A percentile compares a stretch with the other conserved stretches of the same genome.
phyloP scores from a whole-genome alignment of 2,113 vertebrate species.

The Hippocampus comes region DNA sequence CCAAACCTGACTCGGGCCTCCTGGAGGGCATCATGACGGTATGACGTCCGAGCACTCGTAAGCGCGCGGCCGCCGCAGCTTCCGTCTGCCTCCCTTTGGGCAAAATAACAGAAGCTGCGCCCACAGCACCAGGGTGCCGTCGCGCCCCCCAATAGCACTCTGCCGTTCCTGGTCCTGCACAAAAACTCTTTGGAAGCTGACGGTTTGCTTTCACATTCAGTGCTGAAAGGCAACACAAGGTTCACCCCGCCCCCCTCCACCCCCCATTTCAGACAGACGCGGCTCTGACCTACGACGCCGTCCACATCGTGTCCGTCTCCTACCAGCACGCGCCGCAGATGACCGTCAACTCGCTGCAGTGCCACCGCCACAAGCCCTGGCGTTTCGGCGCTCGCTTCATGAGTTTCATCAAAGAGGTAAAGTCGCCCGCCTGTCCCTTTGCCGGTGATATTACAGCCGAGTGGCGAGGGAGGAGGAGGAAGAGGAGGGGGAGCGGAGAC shows the following conservation, averaged over 20 bases:
- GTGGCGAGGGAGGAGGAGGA: not conserved
- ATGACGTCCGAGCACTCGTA: slow-evolving; percentile 33
- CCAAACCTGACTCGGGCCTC: slow-evolving; percentile 86
- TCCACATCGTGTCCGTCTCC: slow-evolving; percentile 97
- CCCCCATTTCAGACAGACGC: slow-evolving; percentile 91
- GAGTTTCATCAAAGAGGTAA: slow-evolving; percentile 98
- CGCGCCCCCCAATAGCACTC: too few relatives aligned
- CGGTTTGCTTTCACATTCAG: too few relatives aligned
- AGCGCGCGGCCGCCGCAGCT: too few relatives aligned
- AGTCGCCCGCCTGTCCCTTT: slow-evolving; percentile 40
- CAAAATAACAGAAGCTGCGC: too few relatives aligned
- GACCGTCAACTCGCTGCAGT: slow-evolving; percentile 98
- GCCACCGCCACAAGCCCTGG: slow-evolving; percentile 98
- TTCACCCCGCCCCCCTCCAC: slow-evolving; percentile 68
- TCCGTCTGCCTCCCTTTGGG: too few relatives aligned
- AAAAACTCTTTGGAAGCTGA: too few relatives aligned
- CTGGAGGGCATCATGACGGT: slow-evolving; percentile 97
- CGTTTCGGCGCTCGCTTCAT: slow-evolving; percentile 93
- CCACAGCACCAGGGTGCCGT: too few relatives aligned
- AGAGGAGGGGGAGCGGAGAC: slow-evolving; percentile 8
- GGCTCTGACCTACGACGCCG: slow-evolving; percentile 93
- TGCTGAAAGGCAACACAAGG: too few relatives aligned
- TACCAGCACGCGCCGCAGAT: slow-evolving; percentile 96
- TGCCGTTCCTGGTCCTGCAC: too few relatives aligned
- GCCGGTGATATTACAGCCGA: slow-evolving; percentile 26